These are phyloP conservation scores for Drosophila pseudotalamancana DNA, from an alignment of 2,888 invertebrate species.

Conservation along the genomic window DNA sequence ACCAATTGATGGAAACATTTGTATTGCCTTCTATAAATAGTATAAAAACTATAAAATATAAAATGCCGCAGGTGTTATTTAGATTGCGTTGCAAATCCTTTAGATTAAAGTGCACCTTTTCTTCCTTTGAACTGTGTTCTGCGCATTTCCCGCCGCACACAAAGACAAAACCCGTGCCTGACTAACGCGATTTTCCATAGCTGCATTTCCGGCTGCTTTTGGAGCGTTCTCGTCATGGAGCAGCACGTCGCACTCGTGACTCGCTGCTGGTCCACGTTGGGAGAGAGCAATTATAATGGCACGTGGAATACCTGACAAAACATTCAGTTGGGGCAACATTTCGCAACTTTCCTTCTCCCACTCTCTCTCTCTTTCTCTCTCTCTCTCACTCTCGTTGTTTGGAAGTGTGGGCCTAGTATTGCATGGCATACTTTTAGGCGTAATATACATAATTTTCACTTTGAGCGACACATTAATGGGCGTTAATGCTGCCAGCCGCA, in stretches of 20 bases:
- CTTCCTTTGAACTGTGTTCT: conserved; percentile 28
- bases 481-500: conserved; percentile 50
- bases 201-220: conserved; percentile 30
- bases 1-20: too few species aligned
- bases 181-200: conserved; percentile 28
- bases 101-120: conserved; percentile 30
- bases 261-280: conserved; percentile 53
- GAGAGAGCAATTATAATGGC: conserved; percentile 68
- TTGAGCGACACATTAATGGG: conserved; percentile 73
- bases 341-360: not conserved
- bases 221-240: conserved; percentile 5
- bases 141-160: conserved; percentile 24
- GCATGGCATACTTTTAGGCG: conserved; percentile 62
- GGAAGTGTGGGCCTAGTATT: conserved; percentile 63
- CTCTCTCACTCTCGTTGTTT: not conserved
- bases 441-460: conserved; percentile 56
- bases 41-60: too few species aligned
- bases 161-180: conserved; percentile 36
- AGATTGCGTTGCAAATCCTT: conserved; percentile 4
- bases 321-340: conserved; percentile 5
- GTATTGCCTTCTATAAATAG: too few species aligned
- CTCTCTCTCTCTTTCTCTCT: not conserved
- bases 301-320: conserved; percentile 39
- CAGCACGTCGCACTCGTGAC: conserved; percentile 45
- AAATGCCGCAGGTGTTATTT: conserved; percentile 22